Evolutionary conservation across 2,888 invertebrate genomes (phyloP), one percentile per base, ranked within the genome.

Genomic region (Amphipyra tragopoginis): DNA sequence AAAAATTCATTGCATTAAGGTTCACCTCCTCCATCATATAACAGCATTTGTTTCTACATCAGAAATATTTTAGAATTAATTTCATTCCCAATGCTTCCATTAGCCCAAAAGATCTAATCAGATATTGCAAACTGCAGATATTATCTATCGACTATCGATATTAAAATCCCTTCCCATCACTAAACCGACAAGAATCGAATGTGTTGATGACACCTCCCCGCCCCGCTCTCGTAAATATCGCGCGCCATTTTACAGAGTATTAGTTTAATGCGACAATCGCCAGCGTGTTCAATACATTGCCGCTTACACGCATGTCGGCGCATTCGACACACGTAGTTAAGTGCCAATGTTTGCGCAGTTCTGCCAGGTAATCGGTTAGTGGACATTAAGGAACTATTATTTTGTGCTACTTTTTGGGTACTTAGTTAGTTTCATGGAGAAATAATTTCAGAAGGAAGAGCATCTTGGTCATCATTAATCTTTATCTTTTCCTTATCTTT

Each of bases 201-300:
- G 65, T 71, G 80, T 78, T 73, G 79, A 79, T 82, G 79, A 64
- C 26, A 34, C 21, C 53, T 21, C 33, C 45, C 40, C 54, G 26
- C 48, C 15, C 65, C 7, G 54, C 50, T 48, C 69, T 77, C 80
- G 67, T 84, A 83, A 85, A 85, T 81, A 79, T 69, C 62, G 33
- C 65, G 34, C 76, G 65, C 15, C 45, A 64, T 59, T 56, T 82
- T 80, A 74, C 81, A 80, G 68, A 65, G 68, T 69, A 81, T 82
- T 79, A 67, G 55, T 77, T 79, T 81, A 75, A 81, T 79, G 73
- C 73, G 72, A 78, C 76, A 79, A 80, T 61, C 14, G 11, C 43
- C 9, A 5, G 7, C 26, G 4, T 21, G 61, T 53, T 33, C 14
- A 42, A 45, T 50, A 61, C 72, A 61, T 42, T 50, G 49, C 39